phyloP scores from a whole-genome alignment of 2,113 vertebrate species.

The Gambusia affinis region DNA sequence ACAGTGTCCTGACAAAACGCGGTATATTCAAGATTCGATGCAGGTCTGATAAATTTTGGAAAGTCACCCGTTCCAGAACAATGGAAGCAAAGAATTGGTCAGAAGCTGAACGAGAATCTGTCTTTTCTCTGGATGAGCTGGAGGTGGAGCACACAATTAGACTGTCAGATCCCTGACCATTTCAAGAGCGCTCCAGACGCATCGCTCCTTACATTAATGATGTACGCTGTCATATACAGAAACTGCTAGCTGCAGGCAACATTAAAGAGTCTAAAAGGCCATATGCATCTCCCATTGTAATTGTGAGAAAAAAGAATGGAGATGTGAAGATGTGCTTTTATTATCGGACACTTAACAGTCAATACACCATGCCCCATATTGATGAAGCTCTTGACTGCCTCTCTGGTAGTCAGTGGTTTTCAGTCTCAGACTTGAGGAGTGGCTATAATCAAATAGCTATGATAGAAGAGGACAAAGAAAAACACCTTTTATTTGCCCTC shows the following conservation, averaged over 20 bases:
- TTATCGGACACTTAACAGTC: background rate
- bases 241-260: background rate
- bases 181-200: background rate
- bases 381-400: constrained; percentile 2
- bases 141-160: too few relatives aligned
- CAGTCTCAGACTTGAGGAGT: too few relatives aligned
- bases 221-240: too few relatives aligned
- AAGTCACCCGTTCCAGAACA: background rate
- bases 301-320: too few relatives aligned
- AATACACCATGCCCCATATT: background rate
- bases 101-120: too few relatives aligned
- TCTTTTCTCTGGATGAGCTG: too few relatives aligned
- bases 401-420: background rate
- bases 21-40: background rate
- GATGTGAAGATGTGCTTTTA: too few relatives aligned
- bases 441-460: too few relatives aligned
- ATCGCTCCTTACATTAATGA: background rate
- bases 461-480: too few relatives aligned
- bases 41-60: background rate
- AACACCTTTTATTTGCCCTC: too few relatives aligned
- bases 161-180: too few relatives aligned
- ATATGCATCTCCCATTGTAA: background rate
- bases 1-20: background rate
- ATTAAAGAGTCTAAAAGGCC: constrained; percentile 1
- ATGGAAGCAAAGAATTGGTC: too few relatives aligned